These are phyloP conservation scores for Clarias pachynema DNA, from an alignment of 2,797 vertebrate species.

Conservation along the genomic window DNA sequence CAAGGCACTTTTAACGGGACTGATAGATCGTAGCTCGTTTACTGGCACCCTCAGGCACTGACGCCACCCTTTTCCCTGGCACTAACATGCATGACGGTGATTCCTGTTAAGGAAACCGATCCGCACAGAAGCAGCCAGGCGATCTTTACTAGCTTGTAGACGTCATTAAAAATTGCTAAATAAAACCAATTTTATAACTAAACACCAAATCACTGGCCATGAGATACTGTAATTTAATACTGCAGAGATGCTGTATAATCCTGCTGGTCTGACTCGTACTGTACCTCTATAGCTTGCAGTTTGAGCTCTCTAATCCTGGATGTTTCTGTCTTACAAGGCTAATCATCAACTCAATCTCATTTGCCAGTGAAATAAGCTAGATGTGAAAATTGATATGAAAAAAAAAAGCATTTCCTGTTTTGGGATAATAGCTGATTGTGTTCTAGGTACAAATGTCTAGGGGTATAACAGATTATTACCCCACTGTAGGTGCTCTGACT, in stretches of 20 bases:
- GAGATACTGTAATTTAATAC: background rate
- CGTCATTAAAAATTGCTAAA: background rate
- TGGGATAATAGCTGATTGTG: background rate
- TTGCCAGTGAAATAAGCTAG: constrained; percentile 70
- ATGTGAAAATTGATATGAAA: constrained; percentile 48
- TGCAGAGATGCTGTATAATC: background rate
- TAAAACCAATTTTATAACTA: background rate
- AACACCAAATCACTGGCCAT: background rate
- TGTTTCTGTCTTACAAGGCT: background rate
- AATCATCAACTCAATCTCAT: constrained; percentile 42
- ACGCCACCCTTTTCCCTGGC: background rate
- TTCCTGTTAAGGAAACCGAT: no score
- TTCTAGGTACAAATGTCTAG: background rate
- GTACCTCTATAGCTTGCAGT: background rate
- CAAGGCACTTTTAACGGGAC: background rate
- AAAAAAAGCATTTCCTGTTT: background rate
- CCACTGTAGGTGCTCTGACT: background rate
- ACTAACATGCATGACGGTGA: background rate
- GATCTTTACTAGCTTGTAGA: background rate
- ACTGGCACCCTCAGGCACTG: background rate
- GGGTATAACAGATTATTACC: background rate
- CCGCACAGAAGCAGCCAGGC: no score
- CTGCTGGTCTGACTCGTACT: background rate
- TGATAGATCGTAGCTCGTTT: no score
- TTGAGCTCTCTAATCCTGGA: background rate